Evolutionary conservation across 1,140 invertebrate species (phyloP).

Genomic region (Heliconius hermathena): DNA sequence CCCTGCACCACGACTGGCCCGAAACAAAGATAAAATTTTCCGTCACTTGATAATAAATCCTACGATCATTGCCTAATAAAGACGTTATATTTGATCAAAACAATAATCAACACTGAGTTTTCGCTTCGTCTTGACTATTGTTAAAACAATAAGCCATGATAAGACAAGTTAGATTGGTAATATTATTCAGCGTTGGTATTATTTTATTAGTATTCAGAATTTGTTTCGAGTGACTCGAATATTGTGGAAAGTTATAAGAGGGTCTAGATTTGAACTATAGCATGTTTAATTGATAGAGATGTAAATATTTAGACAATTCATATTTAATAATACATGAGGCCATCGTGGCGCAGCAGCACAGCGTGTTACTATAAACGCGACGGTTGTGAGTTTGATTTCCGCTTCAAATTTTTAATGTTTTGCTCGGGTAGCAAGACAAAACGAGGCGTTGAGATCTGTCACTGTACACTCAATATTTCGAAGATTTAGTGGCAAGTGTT

Average conservation of each 20-base stretch:
- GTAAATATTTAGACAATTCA: too few relatives aligned
- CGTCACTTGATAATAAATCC: not conserved
- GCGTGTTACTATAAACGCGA: too few relatives aligned
- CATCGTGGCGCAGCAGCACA: too few relatives aligned
- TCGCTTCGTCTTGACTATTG: not conserved
- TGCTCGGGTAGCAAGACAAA: not conserved
- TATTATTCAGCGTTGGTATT: conserved; percentile 1
- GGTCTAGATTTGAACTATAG: not conserved
- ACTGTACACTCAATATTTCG: not conserved
- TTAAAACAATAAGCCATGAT: conserved; percentile 4
- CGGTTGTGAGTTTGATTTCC: too few relatives aligned
- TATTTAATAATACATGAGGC: too few relatives aligned
- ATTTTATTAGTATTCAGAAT: conserved; percentile 11
- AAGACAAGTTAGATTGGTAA: conserved; percentile 8
- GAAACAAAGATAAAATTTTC: not conserved
- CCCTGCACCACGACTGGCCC: too few relatives aligned
- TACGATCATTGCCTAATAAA: not conserved
- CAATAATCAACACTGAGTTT: not conserved
- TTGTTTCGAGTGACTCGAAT: not conserved
- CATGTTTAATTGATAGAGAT: not conserved
- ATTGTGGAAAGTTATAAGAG: not conserved
- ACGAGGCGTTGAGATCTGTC: not conserved
- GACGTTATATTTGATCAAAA: not conserved
- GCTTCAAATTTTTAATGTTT: not conserved
- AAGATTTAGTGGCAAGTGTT: not conserved